These are phyloP conservation scores for Vandiemenella viatica DNA, from an alignment of 2,888 invertebrate genomes.

Conservation along the genomic window DNA sequence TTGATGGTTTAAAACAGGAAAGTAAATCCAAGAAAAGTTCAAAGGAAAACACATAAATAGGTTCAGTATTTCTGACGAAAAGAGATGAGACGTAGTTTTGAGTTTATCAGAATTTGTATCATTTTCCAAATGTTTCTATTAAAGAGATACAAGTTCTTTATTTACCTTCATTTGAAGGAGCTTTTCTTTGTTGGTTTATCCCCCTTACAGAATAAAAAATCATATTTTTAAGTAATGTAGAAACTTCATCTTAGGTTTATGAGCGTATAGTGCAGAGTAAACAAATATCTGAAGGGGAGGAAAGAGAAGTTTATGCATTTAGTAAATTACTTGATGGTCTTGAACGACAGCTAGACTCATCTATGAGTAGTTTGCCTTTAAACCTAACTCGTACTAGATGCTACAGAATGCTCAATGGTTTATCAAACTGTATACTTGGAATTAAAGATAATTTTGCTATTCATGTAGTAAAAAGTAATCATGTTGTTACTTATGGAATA, in stretches of 20 bases:
- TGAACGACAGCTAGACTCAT: constrained; percentile 6
- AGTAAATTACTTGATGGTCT: constrained; percentile 14
- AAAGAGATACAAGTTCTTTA: constrained; percentile 1
- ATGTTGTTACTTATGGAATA: constrained; percentile 9
- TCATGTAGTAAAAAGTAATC: constrained; percentile 2
- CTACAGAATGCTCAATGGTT: not conserved
- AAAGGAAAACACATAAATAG: too few species aligned
- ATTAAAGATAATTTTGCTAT: constrained; percentile 4
- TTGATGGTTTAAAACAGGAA: too few species aligned
- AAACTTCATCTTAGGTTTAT: constrained; percentile 15
- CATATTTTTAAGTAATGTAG: constrained; percentile 16
- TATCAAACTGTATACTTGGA: not conserved
- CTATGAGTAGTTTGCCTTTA: not conserved
- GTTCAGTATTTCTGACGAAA: too few species aligned
- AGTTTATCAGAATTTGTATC: too few species aligned
- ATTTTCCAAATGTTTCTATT: too few species aligned
- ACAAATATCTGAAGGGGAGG: constrained; percentile 14
- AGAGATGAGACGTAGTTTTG: too few species aligned
- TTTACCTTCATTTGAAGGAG: constrained; percentile 1
- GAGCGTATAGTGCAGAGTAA: constrained; percentile 16
- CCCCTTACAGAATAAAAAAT: constrained; percentile 9
- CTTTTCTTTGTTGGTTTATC: constrained; percentile 10
- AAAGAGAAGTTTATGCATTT: constrained; percentile 15
- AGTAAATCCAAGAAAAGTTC: too few species aligned
- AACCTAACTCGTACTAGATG: not conserved